Percentiles rank a stretch among this genome's conserved stretches.
phyloP scores from a whole-genome alignment of 2,797 vertebrate genomes.

The Argentina silus region DNA sequence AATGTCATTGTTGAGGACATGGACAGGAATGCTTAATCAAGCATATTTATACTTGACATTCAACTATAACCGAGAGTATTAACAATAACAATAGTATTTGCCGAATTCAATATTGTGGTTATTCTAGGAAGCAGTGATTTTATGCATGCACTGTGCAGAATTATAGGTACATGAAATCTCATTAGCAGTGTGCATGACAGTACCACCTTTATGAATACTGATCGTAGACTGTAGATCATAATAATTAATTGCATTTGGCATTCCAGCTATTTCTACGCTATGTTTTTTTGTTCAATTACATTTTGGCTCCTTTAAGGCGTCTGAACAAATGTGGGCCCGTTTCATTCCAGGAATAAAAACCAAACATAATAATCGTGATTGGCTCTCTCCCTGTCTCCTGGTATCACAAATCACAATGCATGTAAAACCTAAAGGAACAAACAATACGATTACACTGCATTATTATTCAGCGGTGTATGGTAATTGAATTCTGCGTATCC shows the following conservation, averaged over 20 bases:
- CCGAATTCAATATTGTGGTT: slow-evolving; percentile 26
- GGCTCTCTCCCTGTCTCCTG: neutral
- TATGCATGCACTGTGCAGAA: slow-evolving; percentile 3
- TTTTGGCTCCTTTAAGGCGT: slow-evolving; percentile 1
- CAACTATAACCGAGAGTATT: slow-evolving; percentile 3
- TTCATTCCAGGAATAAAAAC: slow-evolving; percentile 23
- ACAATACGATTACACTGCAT: slow-evolving; percentile 11
- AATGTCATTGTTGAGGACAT: slow-evolving; percentile 41
- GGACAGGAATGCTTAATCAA: slow-evolving; percentile 35
- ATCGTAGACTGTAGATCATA: neutral
- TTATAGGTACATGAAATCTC: slow-evolving; percentile 1
- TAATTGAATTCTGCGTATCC: slow-evolving; percentile 29
- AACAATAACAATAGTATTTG: slow-evolving; percentile 2
- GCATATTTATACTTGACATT: slow-evolving; percentile 51
- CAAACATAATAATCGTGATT: neutral
- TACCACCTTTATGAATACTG: neutral
- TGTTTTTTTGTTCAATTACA: neutral
- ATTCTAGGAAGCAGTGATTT: slow-evolving; percentile 22
- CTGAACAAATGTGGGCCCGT: slow-evolving; percentile 24
- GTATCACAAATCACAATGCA: slow-evolving; percentile 4
- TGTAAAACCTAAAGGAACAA: neutral
- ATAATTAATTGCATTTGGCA: neutral
- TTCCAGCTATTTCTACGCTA: slow-evolving; percentile 8
- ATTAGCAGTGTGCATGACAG: neutral
- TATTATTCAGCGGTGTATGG: slow-evolving; percentile 23